Conservation (phyloP, 2,113 vertebrate genomes). For the Gallinago media region DNA sequence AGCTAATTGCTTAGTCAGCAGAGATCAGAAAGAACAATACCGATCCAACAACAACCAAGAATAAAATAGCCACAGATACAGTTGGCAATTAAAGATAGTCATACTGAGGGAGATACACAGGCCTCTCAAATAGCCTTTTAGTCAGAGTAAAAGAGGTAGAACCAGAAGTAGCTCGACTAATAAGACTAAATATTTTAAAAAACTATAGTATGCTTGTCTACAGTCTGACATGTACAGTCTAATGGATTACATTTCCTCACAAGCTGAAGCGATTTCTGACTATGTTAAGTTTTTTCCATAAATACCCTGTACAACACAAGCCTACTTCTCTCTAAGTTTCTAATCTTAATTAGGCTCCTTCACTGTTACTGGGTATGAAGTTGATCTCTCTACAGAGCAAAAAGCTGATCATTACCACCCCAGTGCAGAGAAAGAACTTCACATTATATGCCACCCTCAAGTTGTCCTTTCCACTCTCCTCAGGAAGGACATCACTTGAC, state of each 20-base stretch:
- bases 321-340: background rate
- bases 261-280: background rate
- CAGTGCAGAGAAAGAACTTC: background rate
- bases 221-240: background rate
- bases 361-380: background rate
- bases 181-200: background rate
- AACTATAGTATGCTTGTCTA: background rate
- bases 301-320: background rate
- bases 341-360: background rate
- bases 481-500: background rate
- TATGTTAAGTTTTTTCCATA: background rate
- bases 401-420: background rate
- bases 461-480: background rate
- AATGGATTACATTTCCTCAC: background rate
- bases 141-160: background rate
- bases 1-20: background rate
- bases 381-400: background rate
- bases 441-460: accelerated
- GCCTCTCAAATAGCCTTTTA: background rate
- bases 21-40: background rate
- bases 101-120: background rate
- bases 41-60: background rate
- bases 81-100: background rate
- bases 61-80: background rate
- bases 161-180: background rate